Evolutionary conservation across 2,797 vertebrate species (phyloP).

Genomic region (Tiaroga cobitis): DNA sequence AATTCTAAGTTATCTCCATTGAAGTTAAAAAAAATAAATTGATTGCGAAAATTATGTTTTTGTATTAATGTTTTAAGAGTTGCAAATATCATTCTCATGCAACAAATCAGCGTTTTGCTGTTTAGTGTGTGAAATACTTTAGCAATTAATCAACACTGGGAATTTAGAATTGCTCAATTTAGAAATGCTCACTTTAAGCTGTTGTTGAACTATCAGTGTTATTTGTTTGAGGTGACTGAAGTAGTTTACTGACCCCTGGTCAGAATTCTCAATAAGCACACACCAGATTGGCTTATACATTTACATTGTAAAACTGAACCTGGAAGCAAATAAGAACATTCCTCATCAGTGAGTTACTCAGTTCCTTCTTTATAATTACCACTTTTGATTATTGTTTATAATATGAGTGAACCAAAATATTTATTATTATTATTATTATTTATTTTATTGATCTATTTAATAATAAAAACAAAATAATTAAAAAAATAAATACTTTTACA

Average conservation of each 20-base stretch:
- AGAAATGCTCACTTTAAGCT: not conserved
- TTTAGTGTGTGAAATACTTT: not conserved
- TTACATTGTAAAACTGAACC: not conserved
- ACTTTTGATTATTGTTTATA: not conserved
- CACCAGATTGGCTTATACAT: no score
- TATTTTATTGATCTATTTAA: not conserved
- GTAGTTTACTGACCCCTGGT: conserved; percentile 63
- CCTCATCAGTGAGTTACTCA: not conserved
- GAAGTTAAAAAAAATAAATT: not conserved
- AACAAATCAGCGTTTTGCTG: not conserved
- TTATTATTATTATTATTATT: not conserved
- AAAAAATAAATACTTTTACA: not conserved
- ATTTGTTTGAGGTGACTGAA: conserved; percentile 68
- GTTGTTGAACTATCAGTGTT: no score
- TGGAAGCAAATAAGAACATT: not conserved
- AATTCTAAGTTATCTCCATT: not conserved
- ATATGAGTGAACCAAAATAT: not conserved
- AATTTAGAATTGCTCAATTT: not conserved
- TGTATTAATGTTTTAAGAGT: not conserved
- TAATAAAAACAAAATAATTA: no score
- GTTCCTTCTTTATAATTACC: not conserved
- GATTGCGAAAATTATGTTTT: not conserved
- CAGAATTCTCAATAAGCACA: not conserved
- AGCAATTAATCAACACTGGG: not conserved
- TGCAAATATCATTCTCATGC: not conserved